These are phyloP conservation scores for Rhizoglyphus robini DNA, from an alignment of 1,140 invertebrate genomes.

Conservation along the genomic window DNA sequence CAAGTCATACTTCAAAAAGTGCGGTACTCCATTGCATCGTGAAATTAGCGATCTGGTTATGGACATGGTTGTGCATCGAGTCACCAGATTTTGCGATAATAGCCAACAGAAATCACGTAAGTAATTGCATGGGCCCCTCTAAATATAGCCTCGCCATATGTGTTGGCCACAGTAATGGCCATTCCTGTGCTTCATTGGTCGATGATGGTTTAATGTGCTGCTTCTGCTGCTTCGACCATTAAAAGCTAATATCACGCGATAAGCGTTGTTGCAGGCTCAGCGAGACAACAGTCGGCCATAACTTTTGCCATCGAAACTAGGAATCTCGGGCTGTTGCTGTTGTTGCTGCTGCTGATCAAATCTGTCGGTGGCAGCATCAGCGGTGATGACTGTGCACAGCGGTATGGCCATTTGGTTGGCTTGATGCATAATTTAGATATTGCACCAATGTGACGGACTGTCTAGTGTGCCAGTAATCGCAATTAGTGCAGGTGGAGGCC, in stretches of 20 bases:
- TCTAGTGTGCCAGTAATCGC: neutral
- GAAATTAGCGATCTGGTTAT: slow-evolving; percentile 18
- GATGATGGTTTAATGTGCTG: too few species aligned
- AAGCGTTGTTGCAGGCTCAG: too few species aligned
- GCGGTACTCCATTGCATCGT: slow-evolving; percentile 17
- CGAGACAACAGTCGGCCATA: too few species aligned
- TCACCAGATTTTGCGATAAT: slow-evolving; percentile 15
- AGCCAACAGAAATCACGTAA: slow-evolving; percentile 18
- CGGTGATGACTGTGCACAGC: neutral
- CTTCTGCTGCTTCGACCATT: too few species aligned
- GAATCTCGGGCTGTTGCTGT: neutral
- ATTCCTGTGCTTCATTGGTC: too few species aligned
- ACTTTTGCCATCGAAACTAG: neutral
- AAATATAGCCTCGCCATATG: too few species aligned
- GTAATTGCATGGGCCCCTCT: neutral
- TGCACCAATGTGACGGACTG: neutral
- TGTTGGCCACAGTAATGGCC: too few species aligned
- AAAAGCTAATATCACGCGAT: too few species aligned
- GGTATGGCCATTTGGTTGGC: too few species aligned
- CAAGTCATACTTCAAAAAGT: slow-evolving; percentile 19
- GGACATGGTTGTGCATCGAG: neutral
- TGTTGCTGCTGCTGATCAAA: neutral
- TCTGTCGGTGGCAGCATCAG: neutral
- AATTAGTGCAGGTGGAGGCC: too few species aligned
- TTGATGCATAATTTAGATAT: neutral